Conservation (phyloP, 2,797 vertebrate genomes). For the Forpus xanthops region DNA sequence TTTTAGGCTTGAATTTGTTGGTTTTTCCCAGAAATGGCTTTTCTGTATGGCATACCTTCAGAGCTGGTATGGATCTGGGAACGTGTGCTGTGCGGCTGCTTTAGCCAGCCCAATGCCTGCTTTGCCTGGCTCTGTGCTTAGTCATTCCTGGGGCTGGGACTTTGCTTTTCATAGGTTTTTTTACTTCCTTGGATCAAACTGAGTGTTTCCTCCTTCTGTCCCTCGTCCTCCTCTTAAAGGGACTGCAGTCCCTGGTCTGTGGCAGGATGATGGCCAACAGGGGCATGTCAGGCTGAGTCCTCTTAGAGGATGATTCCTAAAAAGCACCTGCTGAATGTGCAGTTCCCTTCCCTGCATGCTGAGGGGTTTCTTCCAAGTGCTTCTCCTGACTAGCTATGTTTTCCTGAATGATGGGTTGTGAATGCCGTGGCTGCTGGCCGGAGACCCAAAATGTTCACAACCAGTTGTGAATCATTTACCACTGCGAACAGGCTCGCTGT, state of each 20-base stretch:
- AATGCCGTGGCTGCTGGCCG: accelerated
- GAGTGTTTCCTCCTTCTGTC: slow-evolving; percentile 1
- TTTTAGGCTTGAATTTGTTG: not conserved
- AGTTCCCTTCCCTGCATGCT: not conserved
- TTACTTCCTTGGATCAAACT: not conserved
- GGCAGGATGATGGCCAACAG: not conserved
- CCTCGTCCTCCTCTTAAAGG: not conserved
- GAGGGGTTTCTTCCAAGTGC: not conserved
- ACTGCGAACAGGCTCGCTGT: accelerated
- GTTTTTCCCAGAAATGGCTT: not conserved
- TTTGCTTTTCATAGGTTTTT: not conserved
- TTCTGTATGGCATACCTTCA: not conserved
- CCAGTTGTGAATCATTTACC: accelerated
- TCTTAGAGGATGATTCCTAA: accelerated
- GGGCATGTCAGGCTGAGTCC: accelerated
- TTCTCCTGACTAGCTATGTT: accelerated
- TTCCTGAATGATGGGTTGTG: not conserved
- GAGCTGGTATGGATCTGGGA: not conserved
- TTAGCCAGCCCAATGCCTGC: not conserved
- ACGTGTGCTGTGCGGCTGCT: not conserved
- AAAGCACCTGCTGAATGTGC: not conserved
- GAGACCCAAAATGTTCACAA: accelerated
- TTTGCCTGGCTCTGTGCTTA: not conserved
- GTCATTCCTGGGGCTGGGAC: slow-evolving; percentile 3
- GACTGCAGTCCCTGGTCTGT: not conserved